Evolutionary conservation across 2,888 invertebrate genomes (phyloP), one percentile per base, ranked within the genome.

Genomic region (Orthonevra nobilis): DNA sequence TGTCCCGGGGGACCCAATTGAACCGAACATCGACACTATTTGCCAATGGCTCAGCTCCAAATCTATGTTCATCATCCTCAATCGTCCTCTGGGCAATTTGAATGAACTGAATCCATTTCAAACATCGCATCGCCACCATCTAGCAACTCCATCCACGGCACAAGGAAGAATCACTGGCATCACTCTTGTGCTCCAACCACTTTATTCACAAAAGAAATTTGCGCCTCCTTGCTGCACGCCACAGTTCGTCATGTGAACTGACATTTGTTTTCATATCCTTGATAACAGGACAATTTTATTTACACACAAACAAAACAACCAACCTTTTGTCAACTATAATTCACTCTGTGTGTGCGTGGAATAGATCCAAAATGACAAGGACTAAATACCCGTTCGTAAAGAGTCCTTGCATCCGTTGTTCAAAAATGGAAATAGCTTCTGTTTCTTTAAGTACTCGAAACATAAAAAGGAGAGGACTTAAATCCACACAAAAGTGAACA

Each of bases 21-120:
- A 75, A 64, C 70, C 58, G 23, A 23, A 42, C 23, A 56, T 61
- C 75, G 48, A 70, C 56, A 63, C 60, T 46, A 50, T 69, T 56
- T 69, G 46, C 50, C 40, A n/a, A 48, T 40, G 46, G 38, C 36
- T 36, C 4, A 23, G 17, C 26, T 23, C 52, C 14, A 12, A 17
- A 40, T 26, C 14, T 54, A 26, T 58, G 42, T 20, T 54, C 52
- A 56, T 32, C 30, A 52, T 60, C 38, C 54, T 48, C 52, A 77
- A 70, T 63, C 52, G 64, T 20, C 64, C 72, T 72, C 54, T 3
- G 36, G 72, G 72, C 77, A 58, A 72, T 64, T 72, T n/a, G 66
- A 64, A 56, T 64, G 72, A 52, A 50, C 75, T 77, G 58, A 44
- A 50, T 77, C 52, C 23, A 64, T 46, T 75, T 52, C 32, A 38